Percentiles rank a stretch among this genome's conserved stretches.
phyloP scores from a whole-genome alignment of 1,140 invertebrate genomes.

The Drosophila persimilis region DNA sequence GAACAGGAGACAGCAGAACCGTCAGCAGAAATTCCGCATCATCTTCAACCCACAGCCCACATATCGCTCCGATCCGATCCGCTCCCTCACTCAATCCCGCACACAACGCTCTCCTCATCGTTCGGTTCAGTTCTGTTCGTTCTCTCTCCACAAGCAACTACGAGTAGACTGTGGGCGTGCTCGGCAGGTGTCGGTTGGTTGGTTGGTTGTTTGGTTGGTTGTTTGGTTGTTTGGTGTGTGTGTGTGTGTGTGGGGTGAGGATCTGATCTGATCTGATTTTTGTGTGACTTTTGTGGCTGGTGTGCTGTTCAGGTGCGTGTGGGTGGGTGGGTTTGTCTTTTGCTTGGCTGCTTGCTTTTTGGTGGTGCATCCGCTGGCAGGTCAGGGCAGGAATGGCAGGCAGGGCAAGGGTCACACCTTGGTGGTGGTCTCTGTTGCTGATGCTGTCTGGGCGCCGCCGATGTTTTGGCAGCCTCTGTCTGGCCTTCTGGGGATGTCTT shows the following conservation, averaged over 20 bases:
- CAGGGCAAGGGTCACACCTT: constrained; percentile 1
- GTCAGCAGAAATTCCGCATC: neutral
- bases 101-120: constrained; percentile 39
- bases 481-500: constrained; percentile 22
- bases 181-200: constrained; percentile 34
- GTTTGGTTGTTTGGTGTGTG: too few species aligned
- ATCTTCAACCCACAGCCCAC: constrained; percentile 37
- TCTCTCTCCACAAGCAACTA: constrained; percentile 5
- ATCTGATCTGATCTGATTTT: too few species aligned
- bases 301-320: too few species aligned
- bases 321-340: neutral
- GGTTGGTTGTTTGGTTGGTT: constrained; percentile 16
- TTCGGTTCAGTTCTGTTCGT: constrained; percentile 24
- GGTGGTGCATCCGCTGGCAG: constrained; percentile 35
- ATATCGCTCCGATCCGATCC: constrained; percentile 1
- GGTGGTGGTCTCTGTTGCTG: constrained; percentile 41
- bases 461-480: constrained; percentile 53
- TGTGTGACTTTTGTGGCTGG: too few species aligned
- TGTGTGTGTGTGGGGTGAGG: constrained; percentile 18
- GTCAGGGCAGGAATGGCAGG: too few species aligned
- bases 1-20: neutral
- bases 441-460: constrained; percentile 34
- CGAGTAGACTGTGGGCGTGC: neutral
- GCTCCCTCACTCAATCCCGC: constrained; percentile 38
- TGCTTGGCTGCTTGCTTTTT: constrained; percentile 30